Evolutionary conservation across 2,113 vertebrate genomes (phyloP).

Genomic region (Platysternon megacephalum): DNA sequence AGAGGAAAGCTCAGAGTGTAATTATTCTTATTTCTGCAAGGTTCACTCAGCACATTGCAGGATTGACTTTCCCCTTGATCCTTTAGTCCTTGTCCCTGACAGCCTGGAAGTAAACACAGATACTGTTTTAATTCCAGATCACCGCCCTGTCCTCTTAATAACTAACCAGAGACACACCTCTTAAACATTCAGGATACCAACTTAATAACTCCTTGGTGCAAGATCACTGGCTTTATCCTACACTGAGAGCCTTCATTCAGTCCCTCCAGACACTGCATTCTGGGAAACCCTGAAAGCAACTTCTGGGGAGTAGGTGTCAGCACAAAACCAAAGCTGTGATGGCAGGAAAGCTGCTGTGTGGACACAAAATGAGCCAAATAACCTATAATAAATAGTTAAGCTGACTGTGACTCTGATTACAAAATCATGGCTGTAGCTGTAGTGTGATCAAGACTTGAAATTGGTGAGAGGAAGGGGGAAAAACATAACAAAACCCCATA

Average conservation of each 20-base stretch:
- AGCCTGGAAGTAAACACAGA: not conserved
- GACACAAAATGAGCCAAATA: not conserved
- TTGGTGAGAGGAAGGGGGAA: not conserved
- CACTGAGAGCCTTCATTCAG: not conserved
- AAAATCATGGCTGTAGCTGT: not conserved
- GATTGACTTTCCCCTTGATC: not conserved
- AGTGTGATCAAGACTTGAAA: not conserved
- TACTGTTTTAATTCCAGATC: constrained; percentile 17
- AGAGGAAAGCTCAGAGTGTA: not conserved
- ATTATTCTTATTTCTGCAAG: not conserved
- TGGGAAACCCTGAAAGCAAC: not conserved
- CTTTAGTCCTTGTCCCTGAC: not conserved
- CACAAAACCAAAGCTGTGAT: not conserved
- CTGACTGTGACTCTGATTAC: not conserved
- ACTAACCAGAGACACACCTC: not conserved
- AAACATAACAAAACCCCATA: not conserved
- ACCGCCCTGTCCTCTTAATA: not conserved
- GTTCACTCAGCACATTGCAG: not conserved
- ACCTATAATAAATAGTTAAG: not conserved
- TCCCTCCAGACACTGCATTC: not conserved
- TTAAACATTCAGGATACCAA: not conserved
- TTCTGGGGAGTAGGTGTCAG: not conserved
- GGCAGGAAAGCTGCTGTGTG: not conserved
- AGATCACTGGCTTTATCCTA: not conserved
- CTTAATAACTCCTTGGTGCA: not conserved